phyloP scores from a whole-genome alignment of 2,797 vertebrate species.

The Orestias chungarensis region DNA sequence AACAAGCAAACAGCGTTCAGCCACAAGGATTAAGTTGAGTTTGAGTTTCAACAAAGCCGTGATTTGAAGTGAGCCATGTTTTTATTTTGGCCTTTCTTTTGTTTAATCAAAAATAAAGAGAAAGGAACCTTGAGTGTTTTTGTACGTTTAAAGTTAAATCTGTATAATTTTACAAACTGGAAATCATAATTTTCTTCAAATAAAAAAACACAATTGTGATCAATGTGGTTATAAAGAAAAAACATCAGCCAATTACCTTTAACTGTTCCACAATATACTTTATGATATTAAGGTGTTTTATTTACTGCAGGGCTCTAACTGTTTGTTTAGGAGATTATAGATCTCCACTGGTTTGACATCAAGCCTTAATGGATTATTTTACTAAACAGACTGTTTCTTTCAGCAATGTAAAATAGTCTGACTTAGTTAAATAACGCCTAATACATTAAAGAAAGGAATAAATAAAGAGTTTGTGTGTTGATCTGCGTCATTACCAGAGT shows the following conservation, averaged over 20 bases:
- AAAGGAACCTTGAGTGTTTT: not conserved
- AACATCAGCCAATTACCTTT: not conserved
- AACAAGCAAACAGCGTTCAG: not conserved
- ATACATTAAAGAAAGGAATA: not conserved
- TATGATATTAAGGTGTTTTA: no score
- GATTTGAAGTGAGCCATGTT: not conserved
- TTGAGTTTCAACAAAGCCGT: not conserved
- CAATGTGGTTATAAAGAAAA: not conserved
- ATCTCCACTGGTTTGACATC: not conserved
- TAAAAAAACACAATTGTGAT: not conserved
- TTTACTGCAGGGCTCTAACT: not conserved
- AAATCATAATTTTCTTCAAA: no score
- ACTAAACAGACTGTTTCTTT: not conserved
- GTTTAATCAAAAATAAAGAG: not conserved
- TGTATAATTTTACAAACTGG: not conserved
- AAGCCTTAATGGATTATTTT: not conserved
- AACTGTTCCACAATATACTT: not conserved
- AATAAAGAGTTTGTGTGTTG: not conserved
- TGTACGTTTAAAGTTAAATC: not conserved
- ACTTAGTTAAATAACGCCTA: not conserved
- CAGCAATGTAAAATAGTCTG: not conserved
- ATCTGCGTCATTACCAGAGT: not conserved
- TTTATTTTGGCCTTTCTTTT: not conserved
- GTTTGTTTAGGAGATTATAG: not conserved
- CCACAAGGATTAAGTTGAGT: not conserved